Evolutionary conservation across 64 coral and sea anemone genomes (phyloP), one percentile per base, ranked within the genome.

Genomic region (Hydrozoanthus tunicans): DNA sequence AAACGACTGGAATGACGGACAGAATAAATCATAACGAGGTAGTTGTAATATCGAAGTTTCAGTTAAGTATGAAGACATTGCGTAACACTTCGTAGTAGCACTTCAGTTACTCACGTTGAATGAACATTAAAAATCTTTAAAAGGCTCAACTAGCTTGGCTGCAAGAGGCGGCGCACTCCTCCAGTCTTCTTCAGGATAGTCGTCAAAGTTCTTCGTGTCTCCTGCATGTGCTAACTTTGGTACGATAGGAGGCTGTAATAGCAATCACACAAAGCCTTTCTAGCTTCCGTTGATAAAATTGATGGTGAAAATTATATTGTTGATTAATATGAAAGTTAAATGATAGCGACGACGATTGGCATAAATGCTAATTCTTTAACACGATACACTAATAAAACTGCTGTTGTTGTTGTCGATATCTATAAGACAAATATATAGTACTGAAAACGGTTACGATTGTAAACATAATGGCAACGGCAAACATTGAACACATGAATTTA

Each of bases 181-280:
- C 97, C 97, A 99, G 65, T 99, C 93, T 25, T 99, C 97, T 52
- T 99, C 97, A 14, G 97, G 97, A 56, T 99, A 99, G n/a, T 99
- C 97, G 70, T 99, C 97, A 90, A 99, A 99, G 74, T 99, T 99
- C 53, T 92, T 93, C n/a, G 97, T 99, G 60, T 99, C 97, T 0
- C 97, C 97, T 0, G 97, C 58, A 54, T 99, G 97, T 8, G 94
- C 51, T 58, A 99, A 89, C 86, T 95, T 99, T 17, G 97, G 97
- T 76, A 95, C 89, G 85, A 99, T 99, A 53, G 97, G 97, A 24
- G 97, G 94, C 97, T 99, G 26, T 9, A 91, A 26, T 7, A 75
- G 51, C 32, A 83, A 78, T 72, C 13, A 20, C 58, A 93, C 52
- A 67, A 70, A 6, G 7, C 53, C 51, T 66, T 43, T 53, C 52